Conservation (phyloP, 30 jellyfish, hydroid and myxozoan species). For the Phacellophora camtschatica region DNA sequence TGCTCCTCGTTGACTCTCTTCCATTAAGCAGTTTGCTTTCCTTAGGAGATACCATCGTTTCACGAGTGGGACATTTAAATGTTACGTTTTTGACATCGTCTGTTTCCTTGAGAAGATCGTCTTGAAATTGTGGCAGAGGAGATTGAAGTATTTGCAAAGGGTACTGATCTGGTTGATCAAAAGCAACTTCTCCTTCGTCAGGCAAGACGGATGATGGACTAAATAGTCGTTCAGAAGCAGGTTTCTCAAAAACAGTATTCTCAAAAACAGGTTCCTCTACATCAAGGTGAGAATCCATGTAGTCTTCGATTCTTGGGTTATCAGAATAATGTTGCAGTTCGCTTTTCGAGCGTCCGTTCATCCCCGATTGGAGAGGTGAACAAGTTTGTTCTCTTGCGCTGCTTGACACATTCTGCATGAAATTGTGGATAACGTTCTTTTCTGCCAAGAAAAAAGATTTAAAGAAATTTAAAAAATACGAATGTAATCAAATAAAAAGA, state of each 20-base stretch:
- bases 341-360: neutral
- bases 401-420: conserved; percentile 46
- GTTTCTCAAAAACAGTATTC: no score
- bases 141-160: neutral
- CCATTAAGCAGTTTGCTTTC: neutral
- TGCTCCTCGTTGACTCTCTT: conserved; percentile 1
- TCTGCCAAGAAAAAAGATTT: no score
- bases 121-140: neutral
- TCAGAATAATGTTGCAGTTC: conserved; percentile 5
- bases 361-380: neutral
- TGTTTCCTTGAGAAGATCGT: neutral
- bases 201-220: conserved; percentile 4
- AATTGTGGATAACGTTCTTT: conserved; percentile 37
- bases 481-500: no score
- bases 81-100: conserved; percentile 5
- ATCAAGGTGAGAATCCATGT: conserved; percentile 16
- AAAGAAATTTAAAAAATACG: no score
- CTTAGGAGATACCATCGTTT: neutral
- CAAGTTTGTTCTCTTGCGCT: neutral
- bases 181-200: neutral
- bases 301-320: conserved; percentile 45
- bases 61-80: conserved; percentile 18
- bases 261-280: neutral
- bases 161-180: neutral
- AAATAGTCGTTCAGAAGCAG: neutral